phyloP scores from a whole-genome alignment of 2,797 vertebrate species.

The Perodicticus potto region DNA sequence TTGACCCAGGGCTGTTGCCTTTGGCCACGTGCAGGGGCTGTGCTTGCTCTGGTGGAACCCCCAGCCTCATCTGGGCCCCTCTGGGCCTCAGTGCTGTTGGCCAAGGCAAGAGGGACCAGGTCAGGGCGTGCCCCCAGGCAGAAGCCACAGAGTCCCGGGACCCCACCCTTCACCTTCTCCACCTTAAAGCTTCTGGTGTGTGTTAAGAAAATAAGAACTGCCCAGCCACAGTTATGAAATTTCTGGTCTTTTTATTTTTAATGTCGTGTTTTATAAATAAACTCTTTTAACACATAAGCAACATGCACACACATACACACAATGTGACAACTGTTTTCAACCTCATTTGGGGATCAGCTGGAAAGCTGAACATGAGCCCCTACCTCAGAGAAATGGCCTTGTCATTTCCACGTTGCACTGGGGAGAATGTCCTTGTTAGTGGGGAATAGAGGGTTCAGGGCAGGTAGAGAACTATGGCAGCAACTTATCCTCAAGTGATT shows the following conservation, averaged over 20 bases:
- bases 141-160: background rate
- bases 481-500: background rate
- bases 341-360: background rate
- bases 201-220: constrained; percentile 20
- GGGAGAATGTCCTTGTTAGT: background rate
- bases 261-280: constrained; percentile 13
- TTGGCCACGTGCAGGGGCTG: background rate
- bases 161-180: background rate
- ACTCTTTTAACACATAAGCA: background rate
- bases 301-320: background rate
- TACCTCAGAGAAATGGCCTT: background rate
- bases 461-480: fast-evolving
- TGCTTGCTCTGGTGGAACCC: constrained; percentile 54
- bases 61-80: background rate
- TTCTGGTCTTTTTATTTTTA: background rate
- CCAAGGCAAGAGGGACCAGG: background rate
- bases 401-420: fast-evolving
- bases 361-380: background rate
- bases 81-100: background rate
- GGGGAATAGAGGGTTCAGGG: background rate
- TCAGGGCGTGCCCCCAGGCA: fast-evolving
- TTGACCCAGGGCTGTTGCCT: constrained; percentile 60
- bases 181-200: constrained; percentile 19
- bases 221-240: constrained; percentile 8
- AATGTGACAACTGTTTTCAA: background rate